Evolutionary conservation across 2,888 invertebrate species (phyloP).

Genomic region (Hyalella azteca): DNA sequence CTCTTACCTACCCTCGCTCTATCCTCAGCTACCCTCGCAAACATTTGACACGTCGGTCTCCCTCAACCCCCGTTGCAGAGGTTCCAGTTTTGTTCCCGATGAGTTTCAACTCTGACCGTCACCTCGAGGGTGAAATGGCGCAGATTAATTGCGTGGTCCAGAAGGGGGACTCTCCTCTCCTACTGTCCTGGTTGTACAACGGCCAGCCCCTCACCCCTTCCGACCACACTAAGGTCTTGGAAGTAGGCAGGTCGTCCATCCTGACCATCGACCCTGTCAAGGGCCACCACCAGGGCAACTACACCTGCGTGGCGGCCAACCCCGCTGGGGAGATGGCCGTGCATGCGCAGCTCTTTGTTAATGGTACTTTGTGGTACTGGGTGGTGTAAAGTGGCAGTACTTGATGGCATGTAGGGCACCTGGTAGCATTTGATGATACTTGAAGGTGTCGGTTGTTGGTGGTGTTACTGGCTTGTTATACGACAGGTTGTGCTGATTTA

Average conservation of each 20-base stretch:
- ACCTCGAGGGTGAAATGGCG: slow-evolving; percentile 59
- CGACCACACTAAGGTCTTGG: slow-evolving; percentile 41
- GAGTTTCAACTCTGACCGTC: slow-evolving; percentile 50
- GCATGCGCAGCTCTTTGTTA: slow-evolving; percentile 48
- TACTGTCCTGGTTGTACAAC: slow-evolving; percentile 66
- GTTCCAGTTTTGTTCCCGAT: slow-evolving; percentile 57
- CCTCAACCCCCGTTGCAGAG: slow-evolving; percentile 59
- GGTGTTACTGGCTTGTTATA: no score
- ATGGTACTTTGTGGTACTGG: slow-evolving; percentile 48
- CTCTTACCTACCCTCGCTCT: no score
- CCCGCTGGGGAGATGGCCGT: slow-evolving; percentile 64
- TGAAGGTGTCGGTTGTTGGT: no score
- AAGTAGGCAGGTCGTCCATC: slow-evolving; percentile 69
- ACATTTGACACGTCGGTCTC: no score
- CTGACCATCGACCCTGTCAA: slow-evolving; percentile 73
- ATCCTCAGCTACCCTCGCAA: no score
- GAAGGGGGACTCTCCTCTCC: slow-evolving; percentile 62
- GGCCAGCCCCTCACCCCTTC: slow-evolving; percentile 62
- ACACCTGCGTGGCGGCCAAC: slow-evolving; percentile 74
- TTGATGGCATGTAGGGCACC: no score
- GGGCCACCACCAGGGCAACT: slow-evolving; percentile 73
- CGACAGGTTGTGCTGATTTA: no score
- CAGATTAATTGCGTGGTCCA: slow-evolving; percentile 62
- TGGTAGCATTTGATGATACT: no score
- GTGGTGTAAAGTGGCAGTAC: no score